These are phyloP conservation scores for Pandemis cinnamomeana DNA, from an alignment of 2,888 invertebrate species.

Conservation along the genomic window DNA sequence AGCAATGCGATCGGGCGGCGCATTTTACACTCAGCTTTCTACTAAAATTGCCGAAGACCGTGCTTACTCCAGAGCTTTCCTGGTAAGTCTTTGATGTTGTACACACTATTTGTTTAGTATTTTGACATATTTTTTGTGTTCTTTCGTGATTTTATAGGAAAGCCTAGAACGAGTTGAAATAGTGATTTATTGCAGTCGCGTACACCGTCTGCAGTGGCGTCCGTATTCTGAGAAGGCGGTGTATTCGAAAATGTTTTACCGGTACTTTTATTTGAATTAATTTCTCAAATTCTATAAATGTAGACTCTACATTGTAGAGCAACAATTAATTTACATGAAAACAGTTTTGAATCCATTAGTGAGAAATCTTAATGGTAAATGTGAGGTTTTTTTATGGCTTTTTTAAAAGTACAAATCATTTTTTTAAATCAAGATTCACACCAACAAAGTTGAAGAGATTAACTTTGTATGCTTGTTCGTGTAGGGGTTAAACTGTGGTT, in stretches of 20 bases:
- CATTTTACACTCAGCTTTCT: conserved; percentile 37
- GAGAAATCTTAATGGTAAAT: too few species aligned
- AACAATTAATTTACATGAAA: background rate
- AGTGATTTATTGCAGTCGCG: conserved; percentile 39
- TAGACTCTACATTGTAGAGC: too few species aligned
- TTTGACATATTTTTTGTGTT: background rate
- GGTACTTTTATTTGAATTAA: background rate
- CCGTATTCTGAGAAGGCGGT: conserved; percentile 35
- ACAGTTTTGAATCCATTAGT: too few species aligned
- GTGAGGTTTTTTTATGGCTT: too few species aligned
- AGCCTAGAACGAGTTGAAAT: conserved; percentile 14
- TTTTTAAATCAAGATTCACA: too few species aligned
- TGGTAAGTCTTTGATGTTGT: conserved; percentile 31
- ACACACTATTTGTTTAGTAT: background rate
- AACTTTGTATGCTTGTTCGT: too few species aligned
- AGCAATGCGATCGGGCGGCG: conserved; percentile 34
- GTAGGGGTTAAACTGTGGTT: too few species aligned
- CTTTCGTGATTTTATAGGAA: conserved; percentile 8
- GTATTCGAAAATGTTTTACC: conserved; percentile 27
- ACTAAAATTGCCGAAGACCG: conserved; percentile 28
- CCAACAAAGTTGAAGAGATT: too few species aligned
- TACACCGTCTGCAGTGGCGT: conserved; percentile 36
- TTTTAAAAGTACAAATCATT: too few species aligned
- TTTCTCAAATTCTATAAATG: background rate
- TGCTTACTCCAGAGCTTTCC: conserved; percentile 1